These are phyloP conservation scores for Copsychus sechellarum DNA, from an alignment of 2,113 vertebrate genomes.

Conservation along the genomic window DNA sequence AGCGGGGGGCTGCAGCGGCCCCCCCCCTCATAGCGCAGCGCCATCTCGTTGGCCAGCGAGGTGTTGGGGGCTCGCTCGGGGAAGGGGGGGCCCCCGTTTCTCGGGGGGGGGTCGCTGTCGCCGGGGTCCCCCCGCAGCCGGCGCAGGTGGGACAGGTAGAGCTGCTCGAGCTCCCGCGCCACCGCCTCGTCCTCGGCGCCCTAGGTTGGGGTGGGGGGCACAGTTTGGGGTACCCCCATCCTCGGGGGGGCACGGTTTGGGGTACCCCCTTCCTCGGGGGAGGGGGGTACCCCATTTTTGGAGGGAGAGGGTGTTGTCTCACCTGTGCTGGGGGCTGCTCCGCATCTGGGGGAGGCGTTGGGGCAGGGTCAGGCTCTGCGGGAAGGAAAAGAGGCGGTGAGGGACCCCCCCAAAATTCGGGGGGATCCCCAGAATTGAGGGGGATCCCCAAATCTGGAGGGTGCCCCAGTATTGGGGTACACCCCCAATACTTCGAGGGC, in stretches of 20 bases:
- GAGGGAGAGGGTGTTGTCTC: background rate
- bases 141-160: background rate
- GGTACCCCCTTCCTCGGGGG: background rate
- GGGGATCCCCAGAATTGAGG: background rate
- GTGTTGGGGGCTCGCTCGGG: background rate
- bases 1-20: too few relatives aligned
- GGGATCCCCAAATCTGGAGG: background rate
- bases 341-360: background rate
- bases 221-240: background rate
- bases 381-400: background rate
- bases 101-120: background rate
- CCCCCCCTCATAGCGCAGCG: too few relatives aligned
- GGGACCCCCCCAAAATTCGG: background rate
- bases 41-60: too few relatives aligned
- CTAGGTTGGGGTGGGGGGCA: background rate
- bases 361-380: background rate
- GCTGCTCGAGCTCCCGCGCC: background rate
- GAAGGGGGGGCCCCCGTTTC: background rate
- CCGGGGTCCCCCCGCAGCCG: background rate
- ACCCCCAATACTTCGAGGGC: background rate
- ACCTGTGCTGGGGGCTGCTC: background rate
- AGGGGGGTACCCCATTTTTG: background rate
- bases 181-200: background rate
- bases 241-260: background rate
- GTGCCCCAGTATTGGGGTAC: background rate